Base-by-base conservation (phyloP, 1,140 invertebrate species). In the Drosophila erecta region DNA sequence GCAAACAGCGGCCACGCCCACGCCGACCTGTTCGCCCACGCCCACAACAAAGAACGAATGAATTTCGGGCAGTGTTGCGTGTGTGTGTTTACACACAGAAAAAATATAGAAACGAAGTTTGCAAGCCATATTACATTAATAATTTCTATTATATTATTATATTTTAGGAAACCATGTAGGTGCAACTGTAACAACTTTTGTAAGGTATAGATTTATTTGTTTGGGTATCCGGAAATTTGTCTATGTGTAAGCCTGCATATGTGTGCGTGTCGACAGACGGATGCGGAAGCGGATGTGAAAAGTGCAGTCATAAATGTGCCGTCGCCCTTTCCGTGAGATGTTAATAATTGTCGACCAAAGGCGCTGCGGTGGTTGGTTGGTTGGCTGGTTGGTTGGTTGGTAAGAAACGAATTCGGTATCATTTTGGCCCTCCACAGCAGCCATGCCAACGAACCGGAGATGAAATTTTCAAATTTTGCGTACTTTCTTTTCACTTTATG, bases 261-360 rank as follows among this genome's bases (percentile, higher is more conserved):
- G 59, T 76, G 61, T 72, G 76, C 61, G 76, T 74, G 84, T 69
- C 75, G 83, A 79, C 83, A 83, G 65, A 74, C 84, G 84, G 50
- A 79, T 77, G 65, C 85, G 85, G 84, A 89, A 89, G 61, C 84
- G 85, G 84, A 90, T 89, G 84, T 89, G 85, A 89, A 89, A 89
- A 89, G 84, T 89, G 84, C 84, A 89, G 84, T 89, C 84, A 89
- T 89, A 89, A 89, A 89, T 89, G 84, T 78, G 79, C 83, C 70
- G 79, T 70, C 83, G 76, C 51, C 83, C 65, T 76, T 87, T 87
- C 74, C 72, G 61, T 89, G 84, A 89, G 80, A 84, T 80, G 78
- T 89, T 89, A 89, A 89, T 89, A 89, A 89, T 89, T 89, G 84
- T 74, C 60, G 76, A 77, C 66, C 57, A 58, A 53, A 61, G 60